A percentile compares a stretch with the other conserved stretches of the same genome.
Evolutionary conservation across 1,140 invertebrate genomes (phyloP).

Genomic region (Aphaenogaster ashmeadi): DNA sequence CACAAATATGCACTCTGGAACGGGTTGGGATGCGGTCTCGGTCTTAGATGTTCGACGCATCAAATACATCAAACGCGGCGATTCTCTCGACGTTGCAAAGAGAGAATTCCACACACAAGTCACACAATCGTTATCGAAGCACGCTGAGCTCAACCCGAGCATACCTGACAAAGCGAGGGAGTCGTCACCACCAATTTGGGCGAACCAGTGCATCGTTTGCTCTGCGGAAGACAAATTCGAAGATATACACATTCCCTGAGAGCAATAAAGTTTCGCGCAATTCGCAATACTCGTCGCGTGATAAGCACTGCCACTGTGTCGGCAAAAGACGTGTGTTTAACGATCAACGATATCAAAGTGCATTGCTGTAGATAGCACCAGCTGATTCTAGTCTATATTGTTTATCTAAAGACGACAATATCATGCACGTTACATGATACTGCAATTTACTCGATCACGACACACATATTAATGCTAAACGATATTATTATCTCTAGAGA

Average conservation of each 20-base stretch:
- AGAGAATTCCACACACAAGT: conserved; percentile 3
- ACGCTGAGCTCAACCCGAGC: conserved; percentile 60
- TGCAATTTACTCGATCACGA: not conserved
- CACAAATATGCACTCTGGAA: not conserved
- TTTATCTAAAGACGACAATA: conserved; percentile 1
- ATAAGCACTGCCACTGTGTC: conserved; percentile 20
- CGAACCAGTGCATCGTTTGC: conserved; percentile 87
- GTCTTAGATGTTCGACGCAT: not conserved
- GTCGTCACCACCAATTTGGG: conserved; percentile 83
- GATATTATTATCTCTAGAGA: not conserved
- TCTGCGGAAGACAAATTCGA: conserved; percentile 81
- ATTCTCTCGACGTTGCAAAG: not conserved
- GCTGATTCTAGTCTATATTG: not conserved
- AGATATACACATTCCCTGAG: conserved; percentile 49
- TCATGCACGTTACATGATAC: not conserved
- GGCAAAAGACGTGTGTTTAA: not conserved
- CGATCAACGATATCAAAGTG: conserved; percentile 17
- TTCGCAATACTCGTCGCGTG: not conserved
- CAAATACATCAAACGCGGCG: not conserved
- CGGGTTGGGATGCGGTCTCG: not conserved
- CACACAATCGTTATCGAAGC: conserved; percentile 52
- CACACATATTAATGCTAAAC: not conserved
- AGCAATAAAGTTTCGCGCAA: not conserved
- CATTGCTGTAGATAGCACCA: not conserved
- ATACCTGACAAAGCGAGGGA: conserved; percentile 82